Evolutionary conservation across 2,113 vertebrate species (phyloP), one percentile per base, ranked within the genome.

Genomic region (Cryptotis parvus): DNA sequence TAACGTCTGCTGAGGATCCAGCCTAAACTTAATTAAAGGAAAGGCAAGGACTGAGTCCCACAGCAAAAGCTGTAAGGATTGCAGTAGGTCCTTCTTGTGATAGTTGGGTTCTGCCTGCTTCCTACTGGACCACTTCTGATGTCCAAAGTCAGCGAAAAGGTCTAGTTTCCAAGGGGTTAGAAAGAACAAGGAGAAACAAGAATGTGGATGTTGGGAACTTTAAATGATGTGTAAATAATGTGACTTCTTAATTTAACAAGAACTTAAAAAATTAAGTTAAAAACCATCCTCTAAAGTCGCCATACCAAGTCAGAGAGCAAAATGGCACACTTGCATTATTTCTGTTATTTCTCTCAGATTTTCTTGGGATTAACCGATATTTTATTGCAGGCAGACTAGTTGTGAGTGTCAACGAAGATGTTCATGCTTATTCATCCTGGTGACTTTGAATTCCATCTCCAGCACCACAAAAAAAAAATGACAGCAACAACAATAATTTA

Each of bases 1-100:
- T 83, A 73, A 87, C 37, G 33, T 90, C 85, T 93, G 49, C 79
- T 74, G 72, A 83, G 37, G 83, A 86, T 43, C 39, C n/a, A 41
- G 45, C 55, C 80, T 73, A 81, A 76, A 74, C 22, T n/a, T 79
- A 85, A 90, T 41, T 61, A 52, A 88, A 84, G 31, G 45, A 84
- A 61, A 63, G 4, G 41, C 35, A n/a, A 74, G 37, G 20, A 77
- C 39, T 33, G 39, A 45, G 29, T 22, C 27, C 24, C 22, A 52
- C 4, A 70, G 74, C 61, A 81, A n/a, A 87, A 37, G 41, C 41
- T 22, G 4, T 15, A 9, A 83, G 29, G 43, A 27, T 63, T 39
- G 39, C 39, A 88, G 14, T 4, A 4, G 61, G 14, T 6, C 27
- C 39, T 29, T 29, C 22, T n/a, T n/a, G 0, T 52, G 26, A 18